phyloP scores from a whole-genome alignment of 2,888 invertebrate species.

The Agriopis leucophaearia region DNA sequence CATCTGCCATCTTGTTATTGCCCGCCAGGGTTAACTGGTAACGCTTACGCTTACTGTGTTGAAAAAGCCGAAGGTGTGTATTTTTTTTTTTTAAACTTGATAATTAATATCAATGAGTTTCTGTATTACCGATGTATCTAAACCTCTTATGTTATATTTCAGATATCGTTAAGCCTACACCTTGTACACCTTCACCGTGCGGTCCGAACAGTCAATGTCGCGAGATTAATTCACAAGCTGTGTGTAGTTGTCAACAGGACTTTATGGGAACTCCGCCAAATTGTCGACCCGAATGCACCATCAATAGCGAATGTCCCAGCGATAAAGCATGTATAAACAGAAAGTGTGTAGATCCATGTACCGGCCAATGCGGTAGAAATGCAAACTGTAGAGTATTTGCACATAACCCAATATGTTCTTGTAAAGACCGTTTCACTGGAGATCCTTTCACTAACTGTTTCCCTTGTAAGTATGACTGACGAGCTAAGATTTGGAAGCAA shows the following conservation, averaged over 20 bases:
- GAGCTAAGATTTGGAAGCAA: conserved; percentile 62
- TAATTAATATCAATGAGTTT: background rate
- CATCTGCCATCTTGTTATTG: conserved; percentile 92
- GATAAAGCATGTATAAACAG: conserved; percentile 92
- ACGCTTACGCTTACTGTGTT: conserved; percentile 89
- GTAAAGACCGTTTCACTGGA: conserved; percentile 90
- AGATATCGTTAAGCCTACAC: conserved; percentile 78
- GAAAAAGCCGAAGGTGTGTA: conserved; percentile 72
- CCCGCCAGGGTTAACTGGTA: conserved; percentile 88
- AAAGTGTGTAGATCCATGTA: conserved; percentile 93
- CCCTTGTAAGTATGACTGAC: conserved; percentile 73
- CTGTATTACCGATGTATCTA: background rate
- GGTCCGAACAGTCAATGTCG: conserved; percentile 92
- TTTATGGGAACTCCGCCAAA: conserved; percentile 92
- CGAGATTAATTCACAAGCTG: conserved; percentile 88
- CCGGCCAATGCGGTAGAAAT: conserved; percentile 92
- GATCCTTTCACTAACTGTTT: conserved; percentile 90
- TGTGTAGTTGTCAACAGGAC: conserved; percentile 90
- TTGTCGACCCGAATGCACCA: conserved; percentile 93
- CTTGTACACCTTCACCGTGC: conserved; percentile 91
- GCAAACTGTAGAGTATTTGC: conserved; percentile 93
- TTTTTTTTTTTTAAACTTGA: background rate
- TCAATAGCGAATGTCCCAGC: conserved; percentile 92
- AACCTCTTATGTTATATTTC: conserved; percentile 51
- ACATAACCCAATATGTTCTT: conserved; percentile 94